Conservation (phyloP, 2,113 vertebrate species). For the Phyllostomus hastatus region DNA sequence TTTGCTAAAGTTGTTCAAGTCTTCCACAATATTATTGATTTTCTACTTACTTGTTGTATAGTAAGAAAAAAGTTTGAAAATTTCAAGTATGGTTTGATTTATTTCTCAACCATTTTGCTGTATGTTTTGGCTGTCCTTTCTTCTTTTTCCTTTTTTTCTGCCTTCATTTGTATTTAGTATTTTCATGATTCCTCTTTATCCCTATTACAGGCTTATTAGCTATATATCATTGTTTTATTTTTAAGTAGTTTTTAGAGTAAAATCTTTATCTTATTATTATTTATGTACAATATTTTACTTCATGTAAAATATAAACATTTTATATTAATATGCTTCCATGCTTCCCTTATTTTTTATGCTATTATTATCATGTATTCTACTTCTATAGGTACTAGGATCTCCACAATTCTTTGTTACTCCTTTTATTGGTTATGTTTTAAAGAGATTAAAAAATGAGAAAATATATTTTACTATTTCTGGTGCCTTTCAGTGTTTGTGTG, state of each 20-base stretch:
- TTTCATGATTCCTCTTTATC: neutral
- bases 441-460: neutral
- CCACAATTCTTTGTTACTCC: neutral
- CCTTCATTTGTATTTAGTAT: neutral
- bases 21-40: neutral
- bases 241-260: neutral
- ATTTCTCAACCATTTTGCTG: neutral
- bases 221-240: neutral
- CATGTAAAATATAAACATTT: neutral
- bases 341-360: neutral
- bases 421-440: neutral
- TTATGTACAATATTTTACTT: neutral
- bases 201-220: neutral
- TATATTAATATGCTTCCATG: neutral
- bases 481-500: neutral
- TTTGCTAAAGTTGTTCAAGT: neutral
- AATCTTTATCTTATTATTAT: neutral
- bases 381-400: neutral
- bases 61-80: neutral
- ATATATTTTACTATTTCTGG: neutral
- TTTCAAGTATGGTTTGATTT: neutral
- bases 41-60: neutral
- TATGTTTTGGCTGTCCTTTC: neutral
- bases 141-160: neutral
- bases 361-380: neutral